Evolutionary conservation across 2,888 invertebrate genomes (phyloP), one percentile per base, ranked within the genome.

Genomic region (Xanthorhoe spadicearia): DNA sequence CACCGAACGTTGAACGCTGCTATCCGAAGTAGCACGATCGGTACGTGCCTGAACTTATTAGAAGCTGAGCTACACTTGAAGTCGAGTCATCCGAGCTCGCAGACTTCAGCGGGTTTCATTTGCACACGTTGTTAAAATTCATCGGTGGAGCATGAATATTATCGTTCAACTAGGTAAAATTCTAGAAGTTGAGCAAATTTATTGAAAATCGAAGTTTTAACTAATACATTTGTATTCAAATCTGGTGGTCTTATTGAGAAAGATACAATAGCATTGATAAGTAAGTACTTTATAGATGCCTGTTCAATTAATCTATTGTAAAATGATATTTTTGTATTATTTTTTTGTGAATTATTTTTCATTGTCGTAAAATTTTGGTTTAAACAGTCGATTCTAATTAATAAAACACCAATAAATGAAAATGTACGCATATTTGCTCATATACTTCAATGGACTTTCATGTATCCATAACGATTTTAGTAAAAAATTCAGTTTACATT

Each of bases 71-170:
- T 66, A 63, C 68, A 68, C 71, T 72, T 64, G 68, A 68, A 69
- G 68, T 69, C 68, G 64, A 69, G 65, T 65, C 58, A 72, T 23
- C 61, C 61, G 69, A 72, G 61, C 64, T 68, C 66, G 46, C 38
- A 73, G 68, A 61, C 64, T 71, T 57, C 52, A 71, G 58, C 58
- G 18, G 66, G 70, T 74, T 77, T 81, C 80, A 81, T 82, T 83
- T 76, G 77, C 79, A 76, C 76, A 75, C 74, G 77, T 72, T 80
- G 83, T 84, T 85, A 84, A 83, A 72, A 74, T 83, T 79, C 78
- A 74, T 77, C 69, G 71, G 73, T 73, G 75, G 77, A 81, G 77
- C 79, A 77, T 73, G 73, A 73, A 74, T 78, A 81, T 83, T 83
- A 83, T 80, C 79, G 56, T 58, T 65, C 10, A 23, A 51, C 62